Evolutionary conservation across 1,140 invertebrate species (phyloP).

Genomic region (Acyrthosiphon pisum): DNA sequence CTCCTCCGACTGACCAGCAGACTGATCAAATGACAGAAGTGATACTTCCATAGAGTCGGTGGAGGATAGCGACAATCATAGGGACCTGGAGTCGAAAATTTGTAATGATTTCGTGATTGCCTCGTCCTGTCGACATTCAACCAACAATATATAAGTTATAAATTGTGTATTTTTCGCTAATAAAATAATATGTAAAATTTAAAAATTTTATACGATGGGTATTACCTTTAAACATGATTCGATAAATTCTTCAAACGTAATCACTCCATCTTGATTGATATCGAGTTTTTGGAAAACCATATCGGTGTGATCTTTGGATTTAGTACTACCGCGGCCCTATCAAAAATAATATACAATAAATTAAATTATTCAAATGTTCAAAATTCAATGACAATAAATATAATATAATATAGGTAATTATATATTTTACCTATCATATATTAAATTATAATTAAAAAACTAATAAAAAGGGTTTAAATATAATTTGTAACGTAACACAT

Average conservation of each 20-base stretch:
- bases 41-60: conserved; percentile 42
- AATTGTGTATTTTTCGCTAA: neutral
- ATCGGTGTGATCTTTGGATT: conserved; percentile 81
- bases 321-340: conserved; percentile 77
- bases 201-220: neutral
- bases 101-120: conserved; percentile 47
- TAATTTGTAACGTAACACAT: too few species aligned
- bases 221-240: conserved; percentile 89
- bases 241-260: conserved; percentile 95
- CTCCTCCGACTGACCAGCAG: conserved; percentile 34
- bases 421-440: too few species aligned
- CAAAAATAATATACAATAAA: conserved; percentile 9
- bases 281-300: conserved; percentile 89
- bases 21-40: conserved; percentile 42
- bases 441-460: too few species aligned
- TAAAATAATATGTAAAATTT: neutral
- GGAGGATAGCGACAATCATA: conserved; percentile 56
- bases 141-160: neutral
- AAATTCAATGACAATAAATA: neutral
- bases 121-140: conserved; percentile 6
- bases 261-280: conserved; percentile 91
- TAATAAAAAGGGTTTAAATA: too few species aligned
- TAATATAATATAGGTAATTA: too few species aligned
- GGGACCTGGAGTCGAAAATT: conserved; percentile 41
- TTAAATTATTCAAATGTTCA: neutral